Evolutionary conservation across 2,113 vertebrate species (phyloP).

Genomic region (Rallus limicola): DNA sequence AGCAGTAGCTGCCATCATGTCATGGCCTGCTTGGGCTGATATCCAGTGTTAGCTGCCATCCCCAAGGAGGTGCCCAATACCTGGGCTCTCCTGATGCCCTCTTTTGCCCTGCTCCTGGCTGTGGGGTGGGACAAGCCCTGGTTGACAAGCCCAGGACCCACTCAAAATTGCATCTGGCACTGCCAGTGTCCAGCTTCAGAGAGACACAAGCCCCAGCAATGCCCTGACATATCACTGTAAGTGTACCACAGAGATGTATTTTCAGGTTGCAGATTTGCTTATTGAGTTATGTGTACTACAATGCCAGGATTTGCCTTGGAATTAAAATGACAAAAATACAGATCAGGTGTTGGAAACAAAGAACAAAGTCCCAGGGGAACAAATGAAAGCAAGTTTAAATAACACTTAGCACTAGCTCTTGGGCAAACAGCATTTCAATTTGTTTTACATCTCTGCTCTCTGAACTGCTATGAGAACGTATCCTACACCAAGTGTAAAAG

Average conservation of each 20-base stretch:
- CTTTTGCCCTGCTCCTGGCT: rapidly evolving
- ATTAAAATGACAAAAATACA: neutral
- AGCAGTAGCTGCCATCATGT: rapidly evolving
- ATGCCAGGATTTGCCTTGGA: neutral
- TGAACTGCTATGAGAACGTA: neutral
- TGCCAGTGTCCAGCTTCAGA: rapidly evolving
- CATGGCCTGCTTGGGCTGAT: rapidly evolving
- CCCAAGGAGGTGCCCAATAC: rapidly evolving
- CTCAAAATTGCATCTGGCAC: rapidly evolving
- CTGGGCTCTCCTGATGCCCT: rapidly evolving
- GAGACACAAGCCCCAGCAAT: rapidly evolving
- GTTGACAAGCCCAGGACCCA: neutral
- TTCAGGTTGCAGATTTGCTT: neutral
- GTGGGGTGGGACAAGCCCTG: rapidly evolving
- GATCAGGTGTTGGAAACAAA: neutral
- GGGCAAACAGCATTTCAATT: neutral
- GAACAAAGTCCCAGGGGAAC: neutral
- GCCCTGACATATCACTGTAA: rapidly evolving
- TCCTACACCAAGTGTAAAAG: neutral
- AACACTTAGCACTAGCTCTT: neutral
- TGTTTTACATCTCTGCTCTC: neutral
- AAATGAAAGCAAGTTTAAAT: constrained; percentile 5
- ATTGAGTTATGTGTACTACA: neutral
- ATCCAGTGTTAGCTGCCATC: rapidly evolving
- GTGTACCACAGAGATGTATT: neutral